Evolutionary conservation across 2,888 invertebrate species (phyloP).

Genomic region (Papilio protenor): DNA sequence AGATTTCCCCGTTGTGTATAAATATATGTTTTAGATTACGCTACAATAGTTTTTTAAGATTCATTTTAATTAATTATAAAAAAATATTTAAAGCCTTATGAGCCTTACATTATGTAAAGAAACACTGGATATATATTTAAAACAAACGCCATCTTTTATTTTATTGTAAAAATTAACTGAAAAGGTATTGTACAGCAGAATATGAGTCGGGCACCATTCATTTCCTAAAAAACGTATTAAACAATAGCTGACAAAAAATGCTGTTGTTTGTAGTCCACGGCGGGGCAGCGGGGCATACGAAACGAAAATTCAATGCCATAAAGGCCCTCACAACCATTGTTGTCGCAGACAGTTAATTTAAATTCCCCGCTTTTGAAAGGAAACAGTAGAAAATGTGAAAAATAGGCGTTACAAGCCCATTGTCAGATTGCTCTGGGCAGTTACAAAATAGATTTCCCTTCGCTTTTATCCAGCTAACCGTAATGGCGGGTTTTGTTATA

Average conservation of each 20-base stretch:
- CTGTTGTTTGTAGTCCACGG: slow-evolving; percentile 30
- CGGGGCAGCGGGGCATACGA: slow-evolving; percentile 16
- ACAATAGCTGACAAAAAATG: slow-evolving; percentile 35
- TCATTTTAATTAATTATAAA: too few relatives aligned
- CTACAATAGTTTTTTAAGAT: too few relatives aligned
- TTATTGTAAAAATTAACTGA: slow-evolving; percentile 12
- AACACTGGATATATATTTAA: background rate
- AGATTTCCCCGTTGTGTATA: background rate
- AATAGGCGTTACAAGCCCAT: slow-evolving; percentile 70
- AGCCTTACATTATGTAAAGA: background rate
- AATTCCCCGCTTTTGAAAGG: slow-evolving; percentile 80
- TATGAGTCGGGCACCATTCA: slow-evolving; percentile 4
- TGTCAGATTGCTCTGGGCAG: slow-evolving; percentile 71
- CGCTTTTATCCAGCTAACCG: background rate
- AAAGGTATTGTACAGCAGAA: slow-evolving; percentile 8
- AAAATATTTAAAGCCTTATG: background rate
- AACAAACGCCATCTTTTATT: background rate
- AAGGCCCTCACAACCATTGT: slow-evolving; percentile 63
- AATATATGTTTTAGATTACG: too few relatives aligned
- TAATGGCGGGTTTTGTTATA: slow-evolving; percentile 4
- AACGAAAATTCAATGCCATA: slow-evolving; percentile 43
- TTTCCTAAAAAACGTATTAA: slow-evolving; percentile 21
- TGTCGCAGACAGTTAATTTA: slow-evolving; percentile 83
- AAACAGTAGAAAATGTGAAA: slow-evolving; percentile 82
- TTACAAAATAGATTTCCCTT: slow-evolving; percentile 23